Conservation (phyloP, 2,113 vertebrate genomes). For the Syngnathus typhle region DNA sequence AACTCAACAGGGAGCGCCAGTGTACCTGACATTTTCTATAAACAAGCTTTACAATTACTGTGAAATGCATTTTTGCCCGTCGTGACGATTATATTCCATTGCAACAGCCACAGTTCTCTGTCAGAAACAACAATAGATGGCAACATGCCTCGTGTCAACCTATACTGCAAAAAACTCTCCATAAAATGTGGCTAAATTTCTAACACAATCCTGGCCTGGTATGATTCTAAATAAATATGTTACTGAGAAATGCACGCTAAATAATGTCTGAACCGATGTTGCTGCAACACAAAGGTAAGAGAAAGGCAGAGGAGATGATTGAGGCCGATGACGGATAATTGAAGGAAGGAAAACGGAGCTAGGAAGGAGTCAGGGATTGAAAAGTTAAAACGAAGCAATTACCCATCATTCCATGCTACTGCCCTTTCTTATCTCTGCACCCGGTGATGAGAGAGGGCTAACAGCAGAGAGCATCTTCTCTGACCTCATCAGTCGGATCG, state of each 20-base stretch:
- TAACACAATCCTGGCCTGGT: too few species aligned
- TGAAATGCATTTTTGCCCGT: not conserved
- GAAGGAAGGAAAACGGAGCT: not conserved
- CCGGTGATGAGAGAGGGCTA: not conserved
- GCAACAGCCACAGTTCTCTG: not conserved
- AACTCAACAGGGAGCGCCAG: not conserved
- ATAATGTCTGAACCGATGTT: not conserved
- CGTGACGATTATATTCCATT: not conserved
- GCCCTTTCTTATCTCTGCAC: not conserved
- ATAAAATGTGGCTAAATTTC: too few species aligned
- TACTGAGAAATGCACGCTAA: not conserved
- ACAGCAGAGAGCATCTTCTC: not conserved
- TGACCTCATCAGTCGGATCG: constrained; percentile 1
- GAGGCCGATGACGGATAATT: not conserved
- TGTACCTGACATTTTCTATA: not conserved
- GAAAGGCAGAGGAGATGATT: not conserved
- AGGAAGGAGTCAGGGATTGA: not conserved
- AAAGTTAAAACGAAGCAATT: not conserved
- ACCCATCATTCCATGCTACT: constrained; percentile 1
- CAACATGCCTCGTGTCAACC: not conserved
- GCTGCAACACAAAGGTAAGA: not conserved
- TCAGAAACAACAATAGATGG: not conserved
- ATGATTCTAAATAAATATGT: too few species aligned
- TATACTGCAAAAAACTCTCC: not conserved
- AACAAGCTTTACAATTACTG: not conserved